phyloP scores from a whole-genome alignment of 2,797 vertebrate species.

The Nannoperca australis region DNA sequence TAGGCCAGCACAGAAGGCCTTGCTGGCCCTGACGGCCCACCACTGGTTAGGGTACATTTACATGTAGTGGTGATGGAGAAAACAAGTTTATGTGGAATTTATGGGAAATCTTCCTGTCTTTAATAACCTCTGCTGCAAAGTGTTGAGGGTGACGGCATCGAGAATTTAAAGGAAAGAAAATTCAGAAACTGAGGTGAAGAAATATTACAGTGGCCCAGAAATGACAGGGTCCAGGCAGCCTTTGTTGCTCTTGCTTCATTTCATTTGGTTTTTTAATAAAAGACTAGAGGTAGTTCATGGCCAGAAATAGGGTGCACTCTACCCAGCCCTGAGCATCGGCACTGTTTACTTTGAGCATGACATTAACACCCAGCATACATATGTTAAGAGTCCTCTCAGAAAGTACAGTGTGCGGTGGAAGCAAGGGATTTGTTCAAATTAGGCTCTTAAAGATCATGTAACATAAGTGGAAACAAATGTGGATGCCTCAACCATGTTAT shows the following conservation, averaged over 20 bases:
- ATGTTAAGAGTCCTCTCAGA: conserved; percentile 76
- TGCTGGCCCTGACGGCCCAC: too few relatives aligned
- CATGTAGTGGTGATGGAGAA: not conserved
- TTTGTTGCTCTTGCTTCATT: conserved; percentile 73
- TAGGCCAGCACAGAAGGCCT: too few relatives aligned
- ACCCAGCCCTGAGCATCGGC: conserved; percentile 58
- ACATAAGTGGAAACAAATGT: conserved; percentile 88
- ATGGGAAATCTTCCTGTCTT: not conserved
- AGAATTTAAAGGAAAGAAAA: conserved; percentile 31
- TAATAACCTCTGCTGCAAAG: not conserved
- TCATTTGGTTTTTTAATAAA: conserved; percentile 79
- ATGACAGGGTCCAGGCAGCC: conserved; percentile 72
- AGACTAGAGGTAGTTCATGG: conserved; percentile 62
- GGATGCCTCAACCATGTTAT: conserved; percentile 73
- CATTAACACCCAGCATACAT: conserved; percentile 79
- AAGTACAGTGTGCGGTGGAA: conserved; percentile 82
- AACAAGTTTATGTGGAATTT: not conserved
- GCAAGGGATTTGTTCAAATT: conserved; percentile 87
- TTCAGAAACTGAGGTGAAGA: conserved; percentile 54
- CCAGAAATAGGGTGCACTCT: conserved; percentile 72
- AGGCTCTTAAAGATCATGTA: conserved; percentile 87
- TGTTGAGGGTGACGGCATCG: conserved; percentile 12
- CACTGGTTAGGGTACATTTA: not conserved
- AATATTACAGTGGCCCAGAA: conserved; percentile 60
- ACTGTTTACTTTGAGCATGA: conserved; percentile 78